These are phyloP conservation scores for Microtus oregoni DNA, from an alignment of 2,113 vertebrate genomes.

Conservation along the genomic window DNA sequence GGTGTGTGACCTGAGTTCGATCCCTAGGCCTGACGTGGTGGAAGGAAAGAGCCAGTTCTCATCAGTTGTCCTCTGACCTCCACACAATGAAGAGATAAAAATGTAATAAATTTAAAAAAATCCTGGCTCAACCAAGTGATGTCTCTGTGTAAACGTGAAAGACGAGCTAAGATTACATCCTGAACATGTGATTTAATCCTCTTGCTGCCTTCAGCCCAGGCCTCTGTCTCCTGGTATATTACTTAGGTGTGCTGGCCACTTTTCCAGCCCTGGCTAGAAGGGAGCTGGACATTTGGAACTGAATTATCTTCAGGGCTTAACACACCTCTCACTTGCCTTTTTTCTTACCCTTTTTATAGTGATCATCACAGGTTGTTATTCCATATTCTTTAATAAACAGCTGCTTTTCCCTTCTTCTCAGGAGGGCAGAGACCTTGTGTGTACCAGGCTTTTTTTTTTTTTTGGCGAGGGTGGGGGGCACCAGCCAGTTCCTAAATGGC, in stretches of 20 bases:
- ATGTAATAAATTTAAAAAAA: neutral
- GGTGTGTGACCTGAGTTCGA: neutral
- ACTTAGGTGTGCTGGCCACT: neutral
- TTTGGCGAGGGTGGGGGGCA: no score
- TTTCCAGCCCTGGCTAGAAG: slow-evolving; percentile 6
- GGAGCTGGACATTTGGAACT: neutral
- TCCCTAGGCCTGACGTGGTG: neutral
- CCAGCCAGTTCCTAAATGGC: neutral
- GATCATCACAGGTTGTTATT: neutral
- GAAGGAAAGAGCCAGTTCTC: neutral
- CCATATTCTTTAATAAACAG: neutral
- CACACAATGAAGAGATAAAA: neutral
- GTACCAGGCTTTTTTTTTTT: neutral
- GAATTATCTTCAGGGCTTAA: neutral
- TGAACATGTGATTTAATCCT: neutral
- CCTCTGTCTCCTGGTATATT: neutral
- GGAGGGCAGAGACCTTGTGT: neutral
- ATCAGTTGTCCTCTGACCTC: neutral
- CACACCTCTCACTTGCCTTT: neutral
- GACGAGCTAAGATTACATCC: neutral
- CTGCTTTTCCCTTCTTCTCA: neutral
- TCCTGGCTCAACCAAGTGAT: neutral
- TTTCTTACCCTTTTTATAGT: neutral
- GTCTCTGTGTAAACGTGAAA: neutral
- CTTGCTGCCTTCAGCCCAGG: neutral